Percentiles rank a stretch among this genome's conserved stretches.
phyloP scores from a whole-genome alignment of 2,113 vertebrate genomes.

The Chloebia gouldiae region DNA sequence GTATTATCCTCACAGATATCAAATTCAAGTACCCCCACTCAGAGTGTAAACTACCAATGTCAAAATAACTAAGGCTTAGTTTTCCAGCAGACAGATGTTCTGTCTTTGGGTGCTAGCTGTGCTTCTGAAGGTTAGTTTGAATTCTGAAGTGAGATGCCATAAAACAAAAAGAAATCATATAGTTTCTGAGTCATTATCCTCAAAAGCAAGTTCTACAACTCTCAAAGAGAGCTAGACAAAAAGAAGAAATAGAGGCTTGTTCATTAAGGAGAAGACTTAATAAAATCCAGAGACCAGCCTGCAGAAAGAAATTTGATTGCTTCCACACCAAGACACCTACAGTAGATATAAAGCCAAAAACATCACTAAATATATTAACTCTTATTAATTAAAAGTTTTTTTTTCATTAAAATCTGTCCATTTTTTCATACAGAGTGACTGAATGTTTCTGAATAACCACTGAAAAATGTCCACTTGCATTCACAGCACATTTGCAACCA shows the following conservation, averaged over 20 bases:
- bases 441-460: not conserved
- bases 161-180: not conserved
- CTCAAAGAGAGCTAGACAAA: not conserved
- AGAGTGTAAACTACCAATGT: not conserved
- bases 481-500: not conserved
- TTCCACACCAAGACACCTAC: not conserved
- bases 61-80: not conserved
- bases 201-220: not conserved
- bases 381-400: not conserved
- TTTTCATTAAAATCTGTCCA: not conserved
- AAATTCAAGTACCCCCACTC: not conserved
- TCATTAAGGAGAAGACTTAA: not conserved
- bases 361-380: not conserved
- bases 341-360: not conserved
- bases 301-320: not conserved
- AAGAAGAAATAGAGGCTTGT: not conserved
- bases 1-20: not conserved
- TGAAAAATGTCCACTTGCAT: not conserved
- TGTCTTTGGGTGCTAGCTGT: not conserved
- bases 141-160: not conserved
- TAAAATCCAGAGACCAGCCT: not conserved
- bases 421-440: not conserved
- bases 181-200: not conserved
- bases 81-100: not conserved
- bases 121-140: not conserved